Evolutionary conservation across 2,888 invertebrate species (phyloP), one percentile per base, ranked within the genome.

Genomic region (Scotopteryx bipunctaria): DNA sequence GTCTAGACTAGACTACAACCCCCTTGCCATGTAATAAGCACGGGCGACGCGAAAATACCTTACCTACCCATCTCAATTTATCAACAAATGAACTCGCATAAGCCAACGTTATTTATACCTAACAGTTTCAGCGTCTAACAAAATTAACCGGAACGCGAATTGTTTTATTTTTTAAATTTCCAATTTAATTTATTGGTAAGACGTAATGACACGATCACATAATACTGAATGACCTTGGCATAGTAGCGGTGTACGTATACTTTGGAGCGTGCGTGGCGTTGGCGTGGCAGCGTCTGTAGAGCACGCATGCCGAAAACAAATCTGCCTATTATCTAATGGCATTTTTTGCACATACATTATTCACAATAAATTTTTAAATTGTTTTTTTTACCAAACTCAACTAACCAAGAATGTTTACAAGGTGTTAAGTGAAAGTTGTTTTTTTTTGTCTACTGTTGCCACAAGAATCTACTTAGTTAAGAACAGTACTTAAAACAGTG

Each of bases 141-240:
- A 27, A 41, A 51, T 46, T 50, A 49, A 61, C 23, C 55, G 36
- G 45, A 41, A 57, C 40, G 49, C 47, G 11, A 41, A 55, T 51
- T 35, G 42, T 69, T 71, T 72, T 69, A 66, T 69, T 69, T 69
- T 63, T 67, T 63, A n/a, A n/a, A n/a, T n/a, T n/a, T n/a, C n/a
- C 54, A 48, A 57, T 63, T 63, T 67, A 70, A 72, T 72, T 71
- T 78, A 78, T 78, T 71, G 69, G 64, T 64, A 67, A 64, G 69
- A 70, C 67, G 70, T 66, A 68, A 69, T 71, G 66, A 69, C 67
- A 75, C 69, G 74, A 76, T 76, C 77, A 69, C 72, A 75, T 71
- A 80, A 81, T 71, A 71, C 68, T 64, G 65, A 55, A 55, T 67
- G 83, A 77, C 84, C 84, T 84, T 84, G 83, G 81, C 80, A 77